Base-by-base conservation (phyloP, 2,888 invertebrate species). In the Caenorhabditis virilis region DNA sequence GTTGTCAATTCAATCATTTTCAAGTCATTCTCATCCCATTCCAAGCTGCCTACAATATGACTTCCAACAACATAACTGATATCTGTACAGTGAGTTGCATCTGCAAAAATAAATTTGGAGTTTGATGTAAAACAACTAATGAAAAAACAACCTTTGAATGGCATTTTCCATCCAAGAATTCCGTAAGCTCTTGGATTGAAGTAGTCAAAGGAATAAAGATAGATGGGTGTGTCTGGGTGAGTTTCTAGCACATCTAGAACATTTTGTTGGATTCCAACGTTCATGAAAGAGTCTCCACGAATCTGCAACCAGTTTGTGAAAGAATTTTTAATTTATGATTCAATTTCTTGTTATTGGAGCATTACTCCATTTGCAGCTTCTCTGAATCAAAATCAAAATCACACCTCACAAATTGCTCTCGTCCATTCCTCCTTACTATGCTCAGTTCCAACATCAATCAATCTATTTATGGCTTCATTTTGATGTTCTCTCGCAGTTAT, bases 31-130 rank as follows among this genome's bases (percentile, higher is more conserved):
- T 66, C 72, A 53, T 64, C 70, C 22, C 72, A 78, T 6, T 69
- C 61, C 27, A 78, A 72, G 15, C 70, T 53, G 36, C 63, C 54
- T 38, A 78, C 70, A 53, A 78, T 58, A n/a, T 76, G 71, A 33
- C 71, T 77, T 18, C 77, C 78, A 25, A 79, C 60, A 9, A 79
- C 60, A 43, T 77, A 80, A 41, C 75, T 70, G 50, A 79, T 60
- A 30, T 80, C 80, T 41, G 69, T 67, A 42, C 78, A 78, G 47
- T 80, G 80, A 7, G 79, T 78, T 9, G 78, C 74, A 4, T 71
- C 78, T 76, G 62, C 26, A 69, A 60, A 30, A 18, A n/a, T 41
- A n/a, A 11, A 11, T n/a, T 6, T 38, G 38, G 15, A 43, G 15
- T 13, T 13, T 20, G 18, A 13, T 43, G 5, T 11, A 25, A 43